phyloP scores from a whole-genome alignment of 1,140 invertebrate genomes.

The Bactericera cockerelli region DNA sequence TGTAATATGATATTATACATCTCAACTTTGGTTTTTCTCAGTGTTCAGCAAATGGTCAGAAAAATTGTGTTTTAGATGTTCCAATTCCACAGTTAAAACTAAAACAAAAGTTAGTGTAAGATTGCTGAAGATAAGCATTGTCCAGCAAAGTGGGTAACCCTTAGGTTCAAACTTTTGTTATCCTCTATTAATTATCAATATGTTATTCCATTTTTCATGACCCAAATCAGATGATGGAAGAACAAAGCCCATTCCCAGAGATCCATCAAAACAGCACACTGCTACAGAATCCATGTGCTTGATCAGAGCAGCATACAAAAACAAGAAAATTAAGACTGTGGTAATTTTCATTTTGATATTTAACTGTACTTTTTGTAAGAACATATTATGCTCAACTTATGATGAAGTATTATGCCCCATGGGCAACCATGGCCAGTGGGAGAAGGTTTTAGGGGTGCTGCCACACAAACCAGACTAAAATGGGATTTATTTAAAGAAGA shows the following conservation, averaged over 20 bases:
- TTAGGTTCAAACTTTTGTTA: not conserved
- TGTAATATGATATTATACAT: too few species aligned
- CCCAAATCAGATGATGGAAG: conserved; percentile 51
- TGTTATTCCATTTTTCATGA: conserved; percentile 10
- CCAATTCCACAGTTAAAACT: not conserved
- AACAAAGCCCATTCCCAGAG: conserved; percentile 46
- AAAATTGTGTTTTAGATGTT: not conserved
- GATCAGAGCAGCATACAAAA: conserved; percentile 47
- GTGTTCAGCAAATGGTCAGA: too few species aligned
- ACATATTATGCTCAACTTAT: conserved; percentile 1
- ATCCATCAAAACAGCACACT: conserved; percentile 37
- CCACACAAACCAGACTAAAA: too few species aligned
- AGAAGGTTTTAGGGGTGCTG: too few species aligned
- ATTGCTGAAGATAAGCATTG: not conserved
- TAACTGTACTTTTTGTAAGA: conserved; percentile 12
- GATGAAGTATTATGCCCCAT: conserved; percentile 8
- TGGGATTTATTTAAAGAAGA: too few species aligned
- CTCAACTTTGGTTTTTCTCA: too few species aligned
- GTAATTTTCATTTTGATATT: conserved; percentile 41
- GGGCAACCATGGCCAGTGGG: too few species aligned
- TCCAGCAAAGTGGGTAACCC: not conserved
- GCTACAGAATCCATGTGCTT: conserved; percentile 55
- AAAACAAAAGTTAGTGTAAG: not conserved
- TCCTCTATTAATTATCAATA: conserved; percentile 13
- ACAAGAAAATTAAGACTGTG: conserved; percentile 62